Percentiles rank a stretch among this genome's conserved stretches.
Conservation (phyloP, 2,797 vertebrate species). For the Ctenosaura bakeri region DNA sequence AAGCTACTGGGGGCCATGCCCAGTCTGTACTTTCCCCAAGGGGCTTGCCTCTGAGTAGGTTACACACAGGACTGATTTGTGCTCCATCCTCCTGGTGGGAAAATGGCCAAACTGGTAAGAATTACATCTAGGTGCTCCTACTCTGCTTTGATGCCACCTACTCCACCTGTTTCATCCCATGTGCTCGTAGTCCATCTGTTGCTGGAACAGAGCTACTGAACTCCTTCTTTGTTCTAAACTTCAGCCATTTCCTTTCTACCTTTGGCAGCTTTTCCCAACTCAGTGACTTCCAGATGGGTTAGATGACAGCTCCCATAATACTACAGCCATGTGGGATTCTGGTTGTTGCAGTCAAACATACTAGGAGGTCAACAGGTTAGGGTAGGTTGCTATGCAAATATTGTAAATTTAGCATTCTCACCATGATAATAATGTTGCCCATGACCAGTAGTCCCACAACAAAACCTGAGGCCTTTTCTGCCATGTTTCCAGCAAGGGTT, state of each 20-base stretch:
- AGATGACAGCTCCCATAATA: neutral
- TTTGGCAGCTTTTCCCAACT: neutral
- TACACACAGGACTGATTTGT: no score
- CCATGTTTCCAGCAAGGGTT: slow-evolving; percentile 58
- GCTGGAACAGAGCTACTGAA: neutral
- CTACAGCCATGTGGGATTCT: neutral
- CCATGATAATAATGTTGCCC: slow-evolving; percentile 80
- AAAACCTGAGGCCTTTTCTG: slow-evolving; percentile 53
- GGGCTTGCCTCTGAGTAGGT: no score
- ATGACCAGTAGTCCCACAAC: slow-evolving; percentile 76
- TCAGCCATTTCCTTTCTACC: neutral
- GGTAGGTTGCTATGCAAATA: neutral
- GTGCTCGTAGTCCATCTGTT: no score
- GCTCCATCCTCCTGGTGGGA: no score
- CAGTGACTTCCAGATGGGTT: neutral
- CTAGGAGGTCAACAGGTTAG: neutral
- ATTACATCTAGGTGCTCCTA: no score
- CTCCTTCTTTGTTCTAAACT: neutral
- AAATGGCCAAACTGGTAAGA: no score
- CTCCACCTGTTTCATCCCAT: no score
- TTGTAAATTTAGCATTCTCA: slow-evolving; percentile 65
- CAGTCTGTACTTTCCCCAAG: neutral
- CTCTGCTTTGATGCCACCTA: no score
- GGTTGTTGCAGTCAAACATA: no score
- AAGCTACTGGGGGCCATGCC: no score